phyloP scores from a whole-genome alignment of 1,140 invertebrate genomes.

The Pectinophora gossypiella region DNA sequence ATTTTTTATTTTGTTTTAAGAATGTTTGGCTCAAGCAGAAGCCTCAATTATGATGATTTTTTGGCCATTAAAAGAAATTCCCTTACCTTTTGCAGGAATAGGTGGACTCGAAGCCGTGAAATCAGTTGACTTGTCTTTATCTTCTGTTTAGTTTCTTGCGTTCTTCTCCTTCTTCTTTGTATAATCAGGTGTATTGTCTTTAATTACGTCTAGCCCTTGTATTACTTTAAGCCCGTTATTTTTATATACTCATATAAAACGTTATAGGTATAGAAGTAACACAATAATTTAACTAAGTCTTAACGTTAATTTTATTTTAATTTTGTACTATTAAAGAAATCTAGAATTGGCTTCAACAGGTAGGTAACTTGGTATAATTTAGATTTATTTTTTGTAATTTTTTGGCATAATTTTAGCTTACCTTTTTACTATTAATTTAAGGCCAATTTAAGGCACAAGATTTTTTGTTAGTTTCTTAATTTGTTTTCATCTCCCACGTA shows the following conservation, averaged over 20 bases:
- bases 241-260: conserved; percentile 67
- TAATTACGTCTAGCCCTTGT: conserved; percentile 46
- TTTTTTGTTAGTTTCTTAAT: conserved; percentile 48
- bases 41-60: too few relatives aligned
- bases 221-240: conserved; percentile 60
- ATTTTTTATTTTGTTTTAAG: too few relatives aligned
- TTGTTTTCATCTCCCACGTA: conserved; percentile 57
- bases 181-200: conserved; percentile 46
- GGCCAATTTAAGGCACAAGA: conserved; percentile 73
- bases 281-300: conserved; percentile 70
- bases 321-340: conserved; percentile 75
- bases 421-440: conserved; percentile 72
- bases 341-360: conserved; percentile 69
- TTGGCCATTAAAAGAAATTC: too few relatives aligned
- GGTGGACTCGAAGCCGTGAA: too few relatives aligned
- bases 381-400: conserved; percentile 49
- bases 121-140: conserved; percentile 8
- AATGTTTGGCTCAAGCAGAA: too few relatives aligned
- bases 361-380: conserved; percentile 68
- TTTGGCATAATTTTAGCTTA: conserved; percentile 65
- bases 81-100: too few relatives aligned
- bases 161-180: conserved; percentile 16
- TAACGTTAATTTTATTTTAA: conserved; percentile 70
- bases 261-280: conserved; percentile 70
- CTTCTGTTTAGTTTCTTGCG: conserved; percentile 20